Conservation (phyloP, 1,140 invertebrate species). For the Trachymyrmex cornetzi region DNA sequence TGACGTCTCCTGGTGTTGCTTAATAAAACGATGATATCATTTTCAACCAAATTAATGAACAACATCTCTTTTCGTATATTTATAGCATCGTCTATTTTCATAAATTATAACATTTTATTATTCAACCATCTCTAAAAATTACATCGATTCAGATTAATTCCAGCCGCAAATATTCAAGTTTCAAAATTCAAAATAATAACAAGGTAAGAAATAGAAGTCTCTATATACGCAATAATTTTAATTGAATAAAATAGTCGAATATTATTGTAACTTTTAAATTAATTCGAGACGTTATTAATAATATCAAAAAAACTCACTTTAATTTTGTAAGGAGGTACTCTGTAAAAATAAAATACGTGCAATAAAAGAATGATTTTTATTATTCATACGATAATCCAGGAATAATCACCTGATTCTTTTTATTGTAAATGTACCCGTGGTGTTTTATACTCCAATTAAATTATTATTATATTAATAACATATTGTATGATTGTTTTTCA, state of each 20-base stretch:
- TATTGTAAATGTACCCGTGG: too few relatives aligned
- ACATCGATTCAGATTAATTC: background rate
- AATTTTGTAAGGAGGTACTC: background rate
- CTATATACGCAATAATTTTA: background rate
- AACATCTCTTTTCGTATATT: background rate
- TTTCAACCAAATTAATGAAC: constrained; percentile 28
- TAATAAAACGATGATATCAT: constrained; percentile 16
- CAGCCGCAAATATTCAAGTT: background rate
- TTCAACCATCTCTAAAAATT: background rate
- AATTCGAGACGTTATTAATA: background rate
- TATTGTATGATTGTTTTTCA: too few relatives aligned
- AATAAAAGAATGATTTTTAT: background rate
- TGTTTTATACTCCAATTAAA: too few relatives aligned
- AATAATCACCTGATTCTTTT: too few relatives aligned
- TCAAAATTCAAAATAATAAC: background rate
- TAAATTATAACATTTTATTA: background rate
- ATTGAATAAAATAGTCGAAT: background rate
- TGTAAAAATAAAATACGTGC: background rate
- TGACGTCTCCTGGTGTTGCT: background rate
- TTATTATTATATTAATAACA: too few relatives aligned
- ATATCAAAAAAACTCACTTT: background rate
- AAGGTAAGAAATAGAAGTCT: background rate
- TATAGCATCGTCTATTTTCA: background rate
- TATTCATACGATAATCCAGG: background rate
- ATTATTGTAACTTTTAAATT: background rate